Conservation (phyloP, 2,113 vertebrate species). For the Periophthalmodon schlosseri region DNA sequence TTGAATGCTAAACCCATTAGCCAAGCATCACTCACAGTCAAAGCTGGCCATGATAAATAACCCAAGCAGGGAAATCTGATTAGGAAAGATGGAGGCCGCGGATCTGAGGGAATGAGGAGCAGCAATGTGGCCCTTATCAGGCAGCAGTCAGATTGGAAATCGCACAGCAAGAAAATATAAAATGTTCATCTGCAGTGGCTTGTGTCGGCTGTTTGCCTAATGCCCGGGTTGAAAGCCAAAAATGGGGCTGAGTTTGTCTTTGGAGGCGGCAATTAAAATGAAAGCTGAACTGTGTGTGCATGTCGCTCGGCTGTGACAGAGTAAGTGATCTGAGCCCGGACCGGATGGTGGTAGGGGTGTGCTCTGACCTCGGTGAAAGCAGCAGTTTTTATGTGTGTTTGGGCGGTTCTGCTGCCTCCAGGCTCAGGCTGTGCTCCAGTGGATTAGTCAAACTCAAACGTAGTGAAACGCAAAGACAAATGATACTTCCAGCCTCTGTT, state of each 20-base stretch:
- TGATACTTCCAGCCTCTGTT: not conserved
- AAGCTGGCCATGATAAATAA: constrained; percentile 75
- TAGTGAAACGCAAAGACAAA: constrained; percentile 21
- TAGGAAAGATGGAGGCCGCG: constrained; percentile 68
- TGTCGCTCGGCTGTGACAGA: constrained; percentile 44
- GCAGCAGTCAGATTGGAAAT: constrained; percentile 73
- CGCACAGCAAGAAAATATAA: constrained; percentile 69
- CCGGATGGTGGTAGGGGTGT: constrained; percentile 37
- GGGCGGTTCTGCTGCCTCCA: constrained; percentile 22
- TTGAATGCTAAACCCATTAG: constrained; percentile 80
- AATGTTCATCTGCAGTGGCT: constrained; percentile 68
- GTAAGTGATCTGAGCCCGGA: constrained; percentile 33
- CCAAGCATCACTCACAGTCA: constrained; percentile 78
- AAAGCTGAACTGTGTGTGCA: constrained; percentile 50
- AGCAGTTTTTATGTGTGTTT: constrained; percentile 17
- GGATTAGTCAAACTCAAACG: constrained; percentile 32
- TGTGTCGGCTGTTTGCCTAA: constrained; percentile 63
- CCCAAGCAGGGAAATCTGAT: constrained; percentile 76
- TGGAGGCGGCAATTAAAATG: constrained; percentile 61
- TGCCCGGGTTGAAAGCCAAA: constrained; percentile 53
- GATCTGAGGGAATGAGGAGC: constrained; percentile 74
- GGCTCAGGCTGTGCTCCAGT: constrained; percentile 27
- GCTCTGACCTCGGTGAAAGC: constrained; percentile 33
- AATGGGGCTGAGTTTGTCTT: constrained; percentile 38
- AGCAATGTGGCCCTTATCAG: constrained; percentile 69